Evolutionary conservation across 2,113 vertebrate species (phyloP).

Genomic region (Cyrtonyx montezumae): DNA sequence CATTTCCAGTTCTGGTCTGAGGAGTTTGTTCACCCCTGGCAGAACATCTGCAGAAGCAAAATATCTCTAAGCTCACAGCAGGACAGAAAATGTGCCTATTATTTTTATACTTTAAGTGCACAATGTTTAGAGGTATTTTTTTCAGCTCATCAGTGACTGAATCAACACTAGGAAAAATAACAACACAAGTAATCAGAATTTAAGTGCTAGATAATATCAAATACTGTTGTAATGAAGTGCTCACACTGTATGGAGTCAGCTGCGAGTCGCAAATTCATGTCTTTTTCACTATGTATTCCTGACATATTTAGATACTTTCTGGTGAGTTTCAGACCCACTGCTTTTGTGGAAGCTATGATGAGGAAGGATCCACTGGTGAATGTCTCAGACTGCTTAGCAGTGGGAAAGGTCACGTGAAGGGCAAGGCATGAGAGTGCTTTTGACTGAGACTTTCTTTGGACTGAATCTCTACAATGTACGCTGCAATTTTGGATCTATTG

Average conservation of each 20-base stretch:
- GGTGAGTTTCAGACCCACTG: neutral
- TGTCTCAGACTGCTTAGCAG: neutral
- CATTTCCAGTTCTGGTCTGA: neutral
- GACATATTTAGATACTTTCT: neutral
- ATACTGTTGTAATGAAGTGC: neutral
- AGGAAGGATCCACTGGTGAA: neutral
- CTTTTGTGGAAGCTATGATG: neutral
- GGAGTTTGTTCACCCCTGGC: rapidly evolving
- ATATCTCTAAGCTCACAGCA: neutral
- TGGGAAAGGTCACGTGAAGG: neutral
- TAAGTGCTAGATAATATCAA: neutral
- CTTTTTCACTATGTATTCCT: neutral
- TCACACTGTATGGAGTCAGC: neutral
- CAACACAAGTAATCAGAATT: neutral
- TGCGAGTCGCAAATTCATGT: neutral
- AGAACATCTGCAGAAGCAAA: neutral
- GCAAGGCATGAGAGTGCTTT: neutral
- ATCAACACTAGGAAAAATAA: neutral
- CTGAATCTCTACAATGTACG: neutral
- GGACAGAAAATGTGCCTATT: neutral
- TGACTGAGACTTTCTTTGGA: neutral
- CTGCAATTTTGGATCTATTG: neutral
- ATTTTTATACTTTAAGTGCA: neutral
- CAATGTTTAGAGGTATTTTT: neutral
- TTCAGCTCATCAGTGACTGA: neutral